Percentiles rank a stretch among this genome's conserved stretches.
These are phyloP conservation scores for Neoascia interrupta DNA, from an alignment of 2,888 invertebrate genomes.

Conservation along the genomic window DNA sequence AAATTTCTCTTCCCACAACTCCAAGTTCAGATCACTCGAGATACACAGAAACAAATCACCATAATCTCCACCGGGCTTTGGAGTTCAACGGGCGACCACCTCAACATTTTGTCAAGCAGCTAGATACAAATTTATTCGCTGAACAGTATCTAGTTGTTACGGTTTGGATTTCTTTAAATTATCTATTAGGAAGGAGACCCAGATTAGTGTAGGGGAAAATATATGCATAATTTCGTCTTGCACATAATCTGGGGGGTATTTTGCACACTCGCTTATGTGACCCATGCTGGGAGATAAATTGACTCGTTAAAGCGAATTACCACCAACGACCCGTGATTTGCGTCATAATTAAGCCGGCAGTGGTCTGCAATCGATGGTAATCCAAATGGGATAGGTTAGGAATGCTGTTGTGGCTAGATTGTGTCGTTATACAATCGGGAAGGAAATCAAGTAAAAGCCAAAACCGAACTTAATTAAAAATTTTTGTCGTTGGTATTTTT, in stretches of 20 bases:
- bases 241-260: no score
- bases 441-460: no score
- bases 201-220: not conserved
- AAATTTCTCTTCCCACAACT: slow-evolving; percentile 56
- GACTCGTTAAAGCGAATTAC: slow-evolving; percentile 35
- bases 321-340: slow-evolving; percentile 1
- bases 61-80: not conserved
- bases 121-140: no score
- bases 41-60: not conserved
- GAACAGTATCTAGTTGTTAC: slow-evolving; percentile 12
- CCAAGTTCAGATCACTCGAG: slow-evolving; percentile 1
- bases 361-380: no score
- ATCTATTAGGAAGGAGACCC: slow-evolving; percentile 13
- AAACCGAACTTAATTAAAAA: no score
- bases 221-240: slow-evolving; percentile 3
- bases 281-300: slow-evolving; percentile 26
- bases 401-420: no score
- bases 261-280: slow-evolving; percentile 8
- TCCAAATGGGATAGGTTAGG: no score
- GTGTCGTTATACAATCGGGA: no score
- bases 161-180: slow-evolving; percentile 24
- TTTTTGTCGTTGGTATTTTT: no score
- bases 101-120: not conserved
- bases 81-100: slow-evolving; percentile 9
- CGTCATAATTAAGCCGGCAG: slow-evolving; percentile 13